These are phyloP conservation scores for Sinonovacula constricta DNA, from an alignment of 1,140 invertebrate genomes.

Conservation along the genomic window DNA sequence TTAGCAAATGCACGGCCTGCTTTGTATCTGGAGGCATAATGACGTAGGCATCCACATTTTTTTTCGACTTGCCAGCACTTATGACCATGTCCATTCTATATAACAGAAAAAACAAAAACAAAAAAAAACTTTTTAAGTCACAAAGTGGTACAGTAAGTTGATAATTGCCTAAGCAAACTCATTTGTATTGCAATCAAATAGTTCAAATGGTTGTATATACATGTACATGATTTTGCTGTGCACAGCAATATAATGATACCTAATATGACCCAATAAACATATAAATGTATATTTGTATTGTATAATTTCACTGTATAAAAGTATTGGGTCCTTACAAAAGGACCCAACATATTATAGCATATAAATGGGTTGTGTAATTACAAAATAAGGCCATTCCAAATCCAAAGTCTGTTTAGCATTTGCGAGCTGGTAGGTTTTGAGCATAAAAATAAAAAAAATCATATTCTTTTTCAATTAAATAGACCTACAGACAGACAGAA, in stretches of 20 bases:
- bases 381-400: no score
- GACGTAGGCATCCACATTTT: conserved; percentile 48
- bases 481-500: no score
- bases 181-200: background rate
- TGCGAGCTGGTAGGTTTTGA: no score
- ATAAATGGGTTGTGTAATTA: no score
- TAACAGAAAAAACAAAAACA: conserved; percentile 19
- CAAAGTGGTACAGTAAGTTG: background rate
- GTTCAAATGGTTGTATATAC: background rate
- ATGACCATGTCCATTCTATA: conserved; percentile 49
- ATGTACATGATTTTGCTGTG: background rate
- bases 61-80: conserved; percentile 29
- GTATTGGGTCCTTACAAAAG: background rate
- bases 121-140: conserved; percentile 5
- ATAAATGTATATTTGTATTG: background rate
- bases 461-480: no score
- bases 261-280: background rate
- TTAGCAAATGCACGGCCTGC: conserved; percentile 19
- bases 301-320: background rate
- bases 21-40: conserved; percentile 37
- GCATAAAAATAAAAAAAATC: no score
- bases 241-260: background rate
- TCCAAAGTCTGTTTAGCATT: no score
- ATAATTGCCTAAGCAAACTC: background rate
- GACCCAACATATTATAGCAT: background rate